Base-by-base conservation (phyloP, 2,113 vertebrate genomes). In the Phalacrocorax aristotelis region DNA sequence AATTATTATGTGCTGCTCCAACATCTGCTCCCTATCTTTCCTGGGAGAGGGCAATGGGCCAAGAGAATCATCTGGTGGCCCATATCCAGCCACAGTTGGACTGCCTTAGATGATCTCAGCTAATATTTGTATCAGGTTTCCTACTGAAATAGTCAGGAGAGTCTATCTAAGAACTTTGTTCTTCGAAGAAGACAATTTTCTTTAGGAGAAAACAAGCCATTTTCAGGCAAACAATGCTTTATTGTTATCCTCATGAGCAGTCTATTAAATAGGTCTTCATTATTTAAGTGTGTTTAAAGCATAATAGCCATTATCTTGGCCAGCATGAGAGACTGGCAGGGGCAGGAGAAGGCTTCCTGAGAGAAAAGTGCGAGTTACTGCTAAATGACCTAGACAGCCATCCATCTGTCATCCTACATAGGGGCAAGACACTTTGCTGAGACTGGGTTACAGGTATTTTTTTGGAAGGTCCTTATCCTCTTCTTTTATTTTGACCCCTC, bases 31-130 rank as follows among this genome's bases (percentile, higher is more conserved):
- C 66, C 14, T 82, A 3, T 91, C 77, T 83, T 89, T 89, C 89
- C 87, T 87, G 87, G 60, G 72, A 95, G 94, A 93, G 65, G 93
- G 77, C 77, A 93, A 13, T 3, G 11, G 84, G 84, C 93, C 95
- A 95, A 84, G 19, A 94, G 87, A 94, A 96, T 91, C 84, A 89
- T 94, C 70, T 49, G 32, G 89, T 94, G 93, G 83, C 93, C 80
- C 44, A 64, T 34, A 93, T 87, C 89, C 87, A 97, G 91, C 51
- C 13, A 7, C 78, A 69, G 48, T 52, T 85, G 93, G 65, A 42
- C 34, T 85, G 87, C 52, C 40, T 91, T 26, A n/a, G 74, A 87
- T 79, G 61, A 84, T 95, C 78, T 91, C 87, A 82, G 81, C 74
- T 95, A 70, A 75, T 72, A 34, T 19, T 44, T 0, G 0, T 71